phyloP scores from a whole-genome alignment of 2,888 invertebrate species.

The Eumerus sabulonum region DNA sequence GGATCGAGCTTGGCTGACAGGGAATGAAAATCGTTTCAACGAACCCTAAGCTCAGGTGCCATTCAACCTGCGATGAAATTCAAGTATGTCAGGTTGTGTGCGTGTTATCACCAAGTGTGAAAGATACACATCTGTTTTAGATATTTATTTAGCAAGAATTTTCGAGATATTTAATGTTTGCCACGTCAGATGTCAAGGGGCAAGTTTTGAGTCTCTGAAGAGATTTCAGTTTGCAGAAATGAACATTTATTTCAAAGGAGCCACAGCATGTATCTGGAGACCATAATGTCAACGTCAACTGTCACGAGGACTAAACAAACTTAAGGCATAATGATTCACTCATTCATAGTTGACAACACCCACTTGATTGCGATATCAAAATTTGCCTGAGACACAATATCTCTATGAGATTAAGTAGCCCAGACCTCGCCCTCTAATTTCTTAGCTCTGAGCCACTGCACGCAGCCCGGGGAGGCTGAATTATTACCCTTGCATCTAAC shows the following conservation, averaged over 20 bases:
- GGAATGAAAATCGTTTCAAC: too few species aligned
- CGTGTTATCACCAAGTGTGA: too few species aligned
- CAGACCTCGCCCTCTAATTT: conserved; percentile 33
- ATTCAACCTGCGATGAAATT: too few species aligned
- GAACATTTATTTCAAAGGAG: too few species aligned
- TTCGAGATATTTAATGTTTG: too few species aligned
- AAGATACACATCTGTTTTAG: too few species aligned
- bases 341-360: conserved; percentile 16
- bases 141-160: too few species aligned
- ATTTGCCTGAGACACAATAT: conserved; percentile 10
- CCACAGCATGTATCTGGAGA: too few species aligned
- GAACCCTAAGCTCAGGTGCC: too few species aligned
- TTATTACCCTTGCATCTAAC: conserved; percentile 61
- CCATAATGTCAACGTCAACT: neutral
- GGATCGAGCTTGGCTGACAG: too few species aligned
- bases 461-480: conserved; percentile 34
- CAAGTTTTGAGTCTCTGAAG: neutral
- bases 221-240: too few species aligned
- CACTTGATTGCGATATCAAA: conserved; percentile 29
- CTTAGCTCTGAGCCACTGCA: conserved; percentile 33
- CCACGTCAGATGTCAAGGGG: neutral
- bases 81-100: too few species aligned
- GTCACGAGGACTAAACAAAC: conserved; percentile 12
- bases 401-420: conserved; percentile 6
- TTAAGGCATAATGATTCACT: conserved; percentile 3